Percentiles rank a stretch among this genome's conserved stretches.
These are phyloP conservation scores for Drosophila dives DNA, from an alignment of 2,888 invertebrate species.

Conservation along the genomic window DNA sequence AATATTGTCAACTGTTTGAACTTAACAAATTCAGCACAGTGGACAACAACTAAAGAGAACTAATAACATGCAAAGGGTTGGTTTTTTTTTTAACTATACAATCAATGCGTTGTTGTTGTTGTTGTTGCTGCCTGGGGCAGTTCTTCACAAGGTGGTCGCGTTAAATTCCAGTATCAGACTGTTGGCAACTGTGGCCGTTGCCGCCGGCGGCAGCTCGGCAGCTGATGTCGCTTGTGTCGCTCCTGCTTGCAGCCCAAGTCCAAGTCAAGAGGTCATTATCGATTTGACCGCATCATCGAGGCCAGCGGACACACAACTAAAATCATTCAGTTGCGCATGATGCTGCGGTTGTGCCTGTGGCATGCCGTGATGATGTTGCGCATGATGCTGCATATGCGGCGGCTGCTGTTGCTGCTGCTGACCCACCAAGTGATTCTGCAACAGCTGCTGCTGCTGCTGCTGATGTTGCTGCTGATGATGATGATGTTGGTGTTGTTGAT, in stretches of 20 bases:
- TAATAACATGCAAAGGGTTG: constrained; percentile 37
- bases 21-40: constrained; percentile 22
- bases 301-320: constrained; percentile 84
- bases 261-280: constrained; percentile 86
- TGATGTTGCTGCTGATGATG: constrained; percentile 58
- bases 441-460: constrained; percentile 54
- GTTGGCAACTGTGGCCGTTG: constrained; percentile 57
- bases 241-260: constrained; percentile 75
- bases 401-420: constrained; percentile 59
- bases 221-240: constrained; percentile 25
- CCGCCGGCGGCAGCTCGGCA: constrained; percentile 46
- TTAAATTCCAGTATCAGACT: constrained; percentile 82
- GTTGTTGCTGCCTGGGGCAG: constrained; percentile 31
- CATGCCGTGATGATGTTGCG: constrained; percentile 60
- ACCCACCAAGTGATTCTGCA: constrained; percentile 57
- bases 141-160: constrained; percentile 74
- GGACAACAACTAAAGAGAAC: constrained; percentile 41
- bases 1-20: constrained; percentile 42
- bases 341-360: constrained; percentile 59
- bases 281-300: constrained; percentile 86
- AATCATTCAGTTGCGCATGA: constrained; percentile 83
- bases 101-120: constrained; percentile 35
- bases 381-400: constrained; percentile 63
- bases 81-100: constrained; percentile 56
- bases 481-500: constrained; percentile 62